Conservation (phyloP, 2,888 invertebrate species). For the Deroplatys truncata region DNA sequence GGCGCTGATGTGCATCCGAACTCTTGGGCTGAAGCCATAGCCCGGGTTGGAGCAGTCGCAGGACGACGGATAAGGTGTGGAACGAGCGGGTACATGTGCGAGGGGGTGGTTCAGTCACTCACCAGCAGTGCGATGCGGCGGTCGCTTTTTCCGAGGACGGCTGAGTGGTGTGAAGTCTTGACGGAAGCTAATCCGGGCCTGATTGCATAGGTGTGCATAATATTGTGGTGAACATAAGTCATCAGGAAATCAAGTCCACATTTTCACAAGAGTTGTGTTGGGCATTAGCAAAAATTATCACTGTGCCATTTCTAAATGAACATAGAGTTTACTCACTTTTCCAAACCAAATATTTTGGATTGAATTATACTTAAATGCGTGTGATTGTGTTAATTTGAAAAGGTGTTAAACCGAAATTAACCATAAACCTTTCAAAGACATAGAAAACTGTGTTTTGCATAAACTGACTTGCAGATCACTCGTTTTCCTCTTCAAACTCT, state of each 20-base stretch:
- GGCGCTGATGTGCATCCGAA: not conserved
- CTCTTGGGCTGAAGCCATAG: not conserved
- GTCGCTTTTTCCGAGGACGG: not conserved
- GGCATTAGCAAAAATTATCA: not conserved
- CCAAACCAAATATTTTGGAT: conserved; percentile 1
- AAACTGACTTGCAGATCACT: not conserved
- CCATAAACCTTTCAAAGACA: not conserved
- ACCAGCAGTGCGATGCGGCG: conserved; percentile 7
- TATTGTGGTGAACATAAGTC: too few relatives aligned
- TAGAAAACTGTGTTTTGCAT: not conserved
- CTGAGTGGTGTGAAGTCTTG: not conserved
- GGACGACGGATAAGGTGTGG: not conserved
- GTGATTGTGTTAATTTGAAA: conserved; percentile 3
- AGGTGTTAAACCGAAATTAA: not conserved
- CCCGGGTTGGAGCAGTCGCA: not conserved
- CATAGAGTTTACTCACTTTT: not conserved
- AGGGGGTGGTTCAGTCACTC: not conserved
- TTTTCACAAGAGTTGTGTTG: not conserved
- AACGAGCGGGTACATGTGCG: not conserved
- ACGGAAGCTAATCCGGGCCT: not conserved
- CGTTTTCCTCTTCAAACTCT: not conserved
- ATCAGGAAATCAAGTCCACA: too few relatives aligned
- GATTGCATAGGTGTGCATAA: not conserved
- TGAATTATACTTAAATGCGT: not conserved
- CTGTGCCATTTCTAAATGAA: not conserved